phyloP scores from a whole-genome alignment of 2,888 invertebrate genomes.

The Epistrophella euchroma region DNA sequence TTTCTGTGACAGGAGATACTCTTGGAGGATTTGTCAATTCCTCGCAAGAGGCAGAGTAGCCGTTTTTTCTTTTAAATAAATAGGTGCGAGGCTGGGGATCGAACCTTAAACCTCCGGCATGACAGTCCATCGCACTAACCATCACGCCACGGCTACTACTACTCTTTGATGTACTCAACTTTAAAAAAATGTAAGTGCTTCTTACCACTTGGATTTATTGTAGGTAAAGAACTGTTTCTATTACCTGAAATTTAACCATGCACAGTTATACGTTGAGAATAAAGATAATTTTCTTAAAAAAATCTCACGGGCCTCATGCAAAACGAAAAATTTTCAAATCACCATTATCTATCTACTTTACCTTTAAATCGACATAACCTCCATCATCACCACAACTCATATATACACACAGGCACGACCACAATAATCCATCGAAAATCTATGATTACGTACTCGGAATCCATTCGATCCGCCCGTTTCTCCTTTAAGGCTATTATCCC shows the following conservation, averaged over 20 bases:
- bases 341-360: slow-evolving; percentile 12
- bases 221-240: neutral
- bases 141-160: too few species aligned
- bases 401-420: slow-evolving; percentile 34
- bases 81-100: too few species aligned
- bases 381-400: slow-evolving; percentile 48
- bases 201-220: neutral
- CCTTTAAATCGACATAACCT: slow-evolving; percentile 46
- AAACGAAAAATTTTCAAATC: slow-evolving; percentile 23
- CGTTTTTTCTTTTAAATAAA: too few species aligned
- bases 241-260: neutral
- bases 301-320: slow-evolving; percentile 2
- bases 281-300: slow-evolving; percentile 9
- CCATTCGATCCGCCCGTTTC: slow-evolving; percentile 28
- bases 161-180: too few species aligned
- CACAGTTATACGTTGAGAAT: neutral
- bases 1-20: too few species aligned
- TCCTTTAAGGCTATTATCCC: slow-evolving; percentile 64
- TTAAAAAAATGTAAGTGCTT: too few species aligned
- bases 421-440: slow-evolving; percentile 70
- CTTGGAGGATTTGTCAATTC: too few species aligned
- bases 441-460: slow-evolving; percentile 66
- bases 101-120: too few species aligned
- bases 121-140: too few species aligned
- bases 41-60: too few species aligned